Conservation (phyloP, 2,888 invertebrate genomes). For the Pharmacophagus antenor region DNA sequence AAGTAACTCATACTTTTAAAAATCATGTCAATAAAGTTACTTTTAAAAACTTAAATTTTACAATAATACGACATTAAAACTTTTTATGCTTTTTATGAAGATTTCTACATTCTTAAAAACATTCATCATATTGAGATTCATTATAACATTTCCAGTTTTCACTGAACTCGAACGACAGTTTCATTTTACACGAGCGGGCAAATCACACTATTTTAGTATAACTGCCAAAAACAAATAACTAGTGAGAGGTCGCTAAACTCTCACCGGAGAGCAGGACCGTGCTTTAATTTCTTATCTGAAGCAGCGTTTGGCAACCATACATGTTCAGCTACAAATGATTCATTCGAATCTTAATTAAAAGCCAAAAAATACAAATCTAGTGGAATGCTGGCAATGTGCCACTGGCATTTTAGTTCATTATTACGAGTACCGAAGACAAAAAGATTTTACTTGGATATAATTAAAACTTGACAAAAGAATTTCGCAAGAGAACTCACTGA, state of each 20-base stretch:
- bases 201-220: too few species aligned
- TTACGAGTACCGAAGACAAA: conserved; percentile 26
- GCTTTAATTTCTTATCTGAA: conserved; percentile 22
- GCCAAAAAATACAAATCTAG: conserved; percentile 28
- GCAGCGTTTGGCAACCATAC: conserved; percentile 28
- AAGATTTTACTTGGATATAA: conserved; percentile 26
- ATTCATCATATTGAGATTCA: too few species aligned
- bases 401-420: conserved; percentile 29
- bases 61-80: too few species aligned
- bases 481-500: conserved; percentile 2
- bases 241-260: background rate
- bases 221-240: background rate
- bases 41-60: too few species aligned
- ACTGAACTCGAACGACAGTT: too few species aligned
- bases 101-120: too few species aligned
- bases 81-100: too few species aligned
- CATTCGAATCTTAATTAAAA: conserved; percentile 32
- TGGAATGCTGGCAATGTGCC: conserved; percentile 30
- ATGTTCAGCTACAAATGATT: conserved; percentile 28
- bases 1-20: background rate
- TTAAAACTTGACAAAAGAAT: conserved; percentile 26
- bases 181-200: too few species aligned
- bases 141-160: too few species aligned
- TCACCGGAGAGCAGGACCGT: background rate
- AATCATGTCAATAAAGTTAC: too few species aligned